A percentile compares a stretch with the other conserved stretches of the same genome.
Conservation (phyloP, 2,797 vertebrate species). For the Sparidentex hasta region DNA sequence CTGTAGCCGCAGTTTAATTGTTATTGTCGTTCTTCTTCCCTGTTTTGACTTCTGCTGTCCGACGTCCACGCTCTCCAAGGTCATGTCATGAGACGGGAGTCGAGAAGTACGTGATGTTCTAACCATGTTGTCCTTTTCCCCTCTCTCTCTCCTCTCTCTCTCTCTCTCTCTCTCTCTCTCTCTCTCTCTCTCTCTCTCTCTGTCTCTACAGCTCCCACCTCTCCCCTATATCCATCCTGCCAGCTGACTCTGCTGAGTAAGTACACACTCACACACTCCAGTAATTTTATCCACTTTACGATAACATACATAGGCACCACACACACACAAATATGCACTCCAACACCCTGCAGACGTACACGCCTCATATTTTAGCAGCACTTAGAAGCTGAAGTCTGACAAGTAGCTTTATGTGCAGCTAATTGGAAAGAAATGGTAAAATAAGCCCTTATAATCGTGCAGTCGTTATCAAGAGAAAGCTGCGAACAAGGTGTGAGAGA, state of each 20-base stretch:
- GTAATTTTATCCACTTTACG: conserved; percentile 1
- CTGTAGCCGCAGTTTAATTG: background rate
- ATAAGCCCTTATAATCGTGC: background rate
- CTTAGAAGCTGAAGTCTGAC: background rate
- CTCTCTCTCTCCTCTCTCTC: conserved; percentile 65
- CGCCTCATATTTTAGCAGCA: background rate
- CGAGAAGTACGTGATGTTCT: conserved; percentile 63
- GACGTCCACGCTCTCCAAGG: conserved; percentile 39
- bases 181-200: conserved; percentile 58
- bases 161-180: conserved; percentile 63
- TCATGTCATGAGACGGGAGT: conserved; percentile 27
- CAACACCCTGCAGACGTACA: background rate
- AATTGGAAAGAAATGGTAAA: background rate
- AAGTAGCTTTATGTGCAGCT: background rate
- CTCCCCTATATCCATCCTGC: conserved; percentile 91
- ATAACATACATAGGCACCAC: background rate
- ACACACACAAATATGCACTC: background rate
- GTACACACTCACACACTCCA: conserved; percentile 65
- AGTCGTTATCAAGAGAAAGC: background rate
- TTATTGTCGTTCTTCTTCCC: conserved; percentile 23
- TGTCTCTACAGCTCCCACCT: conserved; percentile 86
- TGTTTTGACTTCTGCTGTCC: conserved; percentile 38
- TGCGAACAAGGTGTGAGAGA: background rate
- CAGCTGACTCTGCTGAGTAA: conserved; percentile 95
- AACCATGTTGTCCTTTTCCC: conserved; percentile 63